A percentile compares a stretch with the other conserved stretches of the same genome.
Conservation (phyloP, 1,140 invertebrate genomes). For the Ceratina calcarata region DNA sequence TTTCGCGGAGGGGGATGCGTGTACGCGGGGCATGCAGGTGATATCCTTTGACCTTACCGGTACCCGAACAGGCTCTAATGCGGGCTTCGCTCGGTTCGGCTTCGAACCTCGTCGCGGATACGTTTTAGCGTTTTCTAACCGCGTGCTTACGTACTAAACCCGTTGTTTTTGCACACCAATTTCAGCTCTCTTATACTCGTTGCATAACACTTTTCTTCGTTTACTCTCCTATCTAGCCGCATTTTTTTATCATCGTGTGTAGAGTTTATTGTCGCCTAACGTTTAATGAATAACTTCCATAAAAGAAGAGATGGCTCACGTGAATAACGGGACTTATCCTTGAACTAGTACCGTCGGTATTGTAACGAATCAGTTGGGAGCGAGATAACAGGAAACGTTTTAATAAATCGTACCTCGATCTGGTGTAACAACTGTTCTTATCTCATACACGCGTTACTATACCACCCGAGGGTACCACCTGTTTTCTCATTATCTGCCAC, state of each 20-base stretch:
- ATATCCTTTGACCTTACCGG: slow-evolving; percentile 51
- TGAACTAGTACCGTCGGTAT: background rate
- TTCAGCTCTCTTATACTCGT: background rate
- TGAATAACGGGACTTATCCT: background rate
- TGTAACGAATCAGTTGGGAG: background rate
- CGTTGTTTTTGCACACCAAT: background rate
- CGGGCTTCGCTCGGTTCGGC: slow-evolving; percentile 33
- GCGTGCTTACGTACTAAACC: background rate
- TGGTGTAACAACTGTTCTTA: background rate
- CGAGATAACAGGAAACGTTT: slow-evolving; percentile 9
- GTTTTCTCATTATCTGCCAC: background rate
- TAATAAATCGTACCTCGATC: slow-evolving; percentile 1
- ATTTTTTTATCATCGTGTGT: background rate
- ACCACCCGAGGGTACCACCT: background rate
- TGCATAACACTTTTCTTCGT: background rate
- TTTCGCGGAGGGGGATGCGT: slow-evolving; percentile 39
- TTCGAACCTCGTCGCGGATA: background rate
- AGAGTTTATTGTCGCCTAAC: too few relatives aligned
- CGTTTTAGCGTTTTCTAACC: background rate
- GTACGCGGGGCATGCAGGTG: slow-evolving; percentile 45
- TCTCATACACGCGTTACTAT: background rate
- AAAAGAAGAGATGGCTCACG: background rate
- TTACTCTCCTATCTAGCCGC: background rate
- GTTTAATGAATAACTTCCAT: background rate
- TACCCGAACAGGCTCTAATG: slow-evolving; percentile 41